Base-by-base conservation (phyloP, 1,140 invertebrate genomes). In the Caenorhabditis briggsae region DNA sequence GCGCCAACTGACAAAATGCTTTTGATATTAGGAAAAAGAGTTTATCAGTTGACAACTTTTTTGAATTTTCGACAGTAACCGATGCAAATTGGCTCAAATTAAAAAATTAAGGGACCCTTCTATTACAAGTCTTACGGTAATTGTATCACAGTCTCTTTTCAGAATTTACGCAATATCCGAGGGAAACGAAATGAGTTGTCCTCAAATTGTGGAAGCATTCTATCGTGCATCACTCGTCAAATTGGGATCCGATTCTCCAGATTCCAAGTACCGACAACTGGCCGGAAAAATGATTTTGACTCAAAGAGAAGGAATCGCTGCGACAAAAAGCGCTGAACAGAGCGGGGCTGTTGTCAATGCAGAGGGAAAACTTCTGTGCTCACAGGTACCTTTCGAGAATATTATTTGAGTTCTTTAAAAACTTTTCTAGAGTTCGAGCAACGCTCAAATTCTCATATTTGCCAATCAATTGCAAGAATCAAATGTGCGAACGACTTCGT, bases 221-320 rank as follows among this genome's bases (percentile, higher is more conserved):
- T 88, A 89, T 50, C 82, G 84, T 59, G 86, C 82, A 16, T 70
- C 88, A 1, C 83, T 88, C 14, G 86, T 88, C 56, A 88, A 88
- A 70, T 43, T 88, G 25, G 9, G 48, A 6, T 59, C 6, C 18
- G 88, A 88, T 14, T 23, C 18, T 16, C 33, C 55, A 12, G 88
- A 88, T 16, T 53, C 65, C 33, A 87, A 59, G 82, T 82, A 56
- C 53, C 83, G 85, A 55, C 64, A 84, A 50, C 59, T 87, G 0
- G 88, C 88, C 18, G 88, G 88, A 25, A 84, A 83, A 25, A 84
- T 88, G 86, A 88, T 88, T 33, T 56, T 88, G 33, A 88, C 88
- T 1, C 88, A 88, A 56, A 12, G 88, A 82, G 88, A 88, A 64
- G 88, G 88, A 48, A 88, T 82, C 9, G 86, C 88, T 18, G 88